Evolutionary conservation across 2,797 vertebrate genomes (phyloP), one percentile per base, ranked within the genome.

Genomic region (Sebastes kiyomatsui): DNA sequence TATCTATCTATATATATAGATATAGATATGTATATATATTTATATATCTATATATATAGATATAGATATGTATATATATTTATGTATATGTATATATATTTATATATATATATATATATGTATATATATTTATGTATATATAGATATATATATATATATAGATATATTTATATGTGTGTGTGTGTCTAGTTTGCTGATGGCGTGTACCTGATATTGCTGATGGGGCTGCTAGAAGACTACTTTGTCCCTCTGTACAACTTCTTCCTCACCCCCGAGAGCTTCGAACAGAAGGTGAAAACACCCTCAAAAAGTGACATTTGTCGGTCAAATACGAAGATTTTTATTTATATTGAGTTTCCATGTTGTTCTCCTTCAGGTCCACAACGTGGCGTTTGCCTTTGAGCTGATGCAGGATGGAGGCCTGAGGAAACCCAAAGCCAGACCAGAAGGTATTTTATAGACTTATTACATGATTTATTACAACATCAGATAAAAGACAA

Each of bases 321-420:
- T 60, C 9, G 1, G 6, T 11, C 1, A 68, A 42, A 16, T 2
- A 35, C 3, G 3, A 25, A 6, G 2, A 12, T 62, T 62, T 52
- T 49, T 46, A 46, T 33, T 33, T 33, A 12, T 5, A 16, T 18
- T 58, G 27, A 72, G 3, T 68, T 4, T 67, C 2, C 14, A 0
- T 59, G 30, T 88, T 79, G 9, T 89, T n/a, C 80, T 20, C 61
- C 60, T 75, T 66, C 91, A 99, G 99, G 98, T 99, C 9, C 98
- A 99, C 83, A 99, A 99, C 12, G 97, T 99, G 75, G 93, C 97
- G 0, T 99, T 99, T 87, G 96, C 99, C 52, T 99, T 99, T 85
- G 98, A 99, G 87, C 94, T 99, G 85, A 99, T 99, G 99, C 96
- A 99, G 70, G 99, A 99, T 0, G 98, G 97, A 69, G 98, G 98